Conservation (phyloP, 2,113 vertebrate genomes). For the Lathamus discolor region DNA sequence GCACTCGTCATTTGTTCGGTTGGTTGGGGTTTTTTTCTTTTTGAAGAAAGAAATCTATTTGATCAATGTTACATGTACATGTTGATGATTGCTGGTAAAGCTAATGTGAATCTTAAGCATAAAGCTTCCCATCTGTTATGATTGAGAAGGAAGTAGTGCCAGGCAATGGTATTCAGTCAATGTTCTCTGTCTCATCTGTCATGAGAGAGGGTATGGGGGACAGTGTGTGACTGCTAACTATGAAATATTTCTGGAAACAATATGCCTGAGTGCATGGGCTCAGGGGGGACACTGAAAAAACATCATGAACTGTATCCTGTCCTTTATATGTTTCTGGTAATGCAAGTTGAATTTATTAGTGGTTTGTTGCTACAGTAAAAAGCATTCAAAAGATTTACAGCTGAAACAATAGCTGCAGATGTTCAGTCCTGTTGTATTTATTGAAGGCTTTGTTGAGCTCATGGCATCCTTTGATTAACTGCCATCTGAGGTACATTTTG, state of each 20-base stretch:
- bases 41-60: neutral
- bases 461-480: slow-evolving; percentile 73
- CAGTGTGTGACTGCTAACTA: neutral
- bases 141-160: neutral
- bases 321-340: slow-evolving; percentile 25
- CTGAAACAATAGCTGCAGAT: slow-evolving; percentile 50
- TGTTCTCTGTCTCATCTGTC: neutral
- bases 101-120: neutral
- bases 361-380: slow-evolving; percentile 60
- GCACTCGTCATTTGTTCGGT: neutral
- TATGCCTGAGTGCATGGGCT: neutral
- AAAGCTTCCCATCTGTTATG: neutral
- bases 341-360: slow-evolving; percentile 63
- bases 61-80: neutral
- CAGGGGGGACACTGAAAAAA: slow-evolving; percentile 16
- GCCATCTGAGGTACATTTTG: slow-evolving; percentile 55
- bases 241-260: slow-evolving; percentile 40
- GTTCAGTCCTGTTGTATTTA: slow-evolving; percentile 50
- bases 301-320: slow-evolving; percentile 21
- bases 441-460: slow-evolving; percentile 69
- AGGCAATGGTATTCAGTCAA: neutral
- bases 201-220: neutral
- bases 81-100: neutral
- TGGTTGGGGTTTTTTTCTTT: neutral
- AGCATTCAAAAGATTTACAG: slow-evolving; percentile 66